phyloP scores from a whole-genome alignment of 2,113 vertebrate genomes.

The Corapipo altera region DNA sequence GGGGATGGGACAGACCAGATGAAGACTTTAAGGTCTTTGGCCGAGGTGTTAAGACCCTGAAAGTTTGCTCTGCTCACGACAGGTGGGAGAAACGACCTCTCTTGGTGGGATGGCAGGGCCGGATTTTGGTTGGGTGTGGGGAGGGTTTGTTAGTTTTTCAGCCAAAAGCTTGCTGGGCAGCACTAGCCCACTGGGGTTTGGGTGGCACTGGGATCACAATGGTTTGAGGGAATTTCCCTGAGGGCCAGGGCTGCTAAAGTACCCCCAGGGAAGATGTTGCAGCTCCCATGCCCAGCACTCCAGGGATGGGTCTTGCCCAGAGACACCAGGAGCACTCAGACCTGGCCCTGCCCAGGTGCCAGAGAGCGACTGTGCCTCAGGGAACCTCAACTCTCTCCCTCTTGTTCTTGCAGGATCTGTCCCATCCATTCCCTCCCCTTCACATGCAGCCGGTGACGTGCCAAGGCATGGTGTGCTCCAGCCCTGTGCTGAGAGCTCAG shows the following conservation, averaged over 20 bases:
- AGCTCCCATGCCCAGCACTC: accelerated
- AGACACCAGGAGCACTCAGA: background rate
- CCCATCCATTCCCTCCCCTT: background rate
- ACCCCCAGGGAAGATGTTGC: accelerated
- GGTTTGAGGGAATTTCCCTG: background rate
- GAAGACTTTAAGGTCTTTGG: background rate
- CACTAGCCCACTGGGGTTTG: accelerated
- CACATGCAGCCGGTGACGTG: background rate
- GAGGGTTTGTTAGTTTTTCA: background rate
- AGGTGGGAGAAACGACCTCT: background rate
- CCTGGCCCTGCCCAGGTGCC: accelerated
- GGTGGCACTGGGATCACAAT: accelerated
- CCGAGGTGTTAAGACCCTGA: accelerated
- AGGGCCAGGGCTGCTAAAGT: background rate
- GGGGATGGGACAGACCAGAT: background rate
- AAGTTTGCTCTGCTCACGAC: background rate
- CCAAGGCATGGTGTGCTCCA: background rate
- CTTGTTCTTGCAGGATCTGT: background rate
- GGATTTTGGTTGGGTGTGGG: too few species aligned
- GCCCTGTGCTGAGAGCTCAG: background rate
- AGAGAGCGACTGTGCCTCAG: accelerated
- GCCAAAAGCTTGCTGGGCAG: background rate
- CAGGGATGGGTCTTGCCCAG: background rate
- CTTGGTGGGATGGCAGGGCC: background rate
- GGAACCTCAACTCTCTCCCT: background rate